phyloP scores from a whole-genome alignment of 2,113 vertebrate genomes.

The Scalopus aquaticus region DNA sequence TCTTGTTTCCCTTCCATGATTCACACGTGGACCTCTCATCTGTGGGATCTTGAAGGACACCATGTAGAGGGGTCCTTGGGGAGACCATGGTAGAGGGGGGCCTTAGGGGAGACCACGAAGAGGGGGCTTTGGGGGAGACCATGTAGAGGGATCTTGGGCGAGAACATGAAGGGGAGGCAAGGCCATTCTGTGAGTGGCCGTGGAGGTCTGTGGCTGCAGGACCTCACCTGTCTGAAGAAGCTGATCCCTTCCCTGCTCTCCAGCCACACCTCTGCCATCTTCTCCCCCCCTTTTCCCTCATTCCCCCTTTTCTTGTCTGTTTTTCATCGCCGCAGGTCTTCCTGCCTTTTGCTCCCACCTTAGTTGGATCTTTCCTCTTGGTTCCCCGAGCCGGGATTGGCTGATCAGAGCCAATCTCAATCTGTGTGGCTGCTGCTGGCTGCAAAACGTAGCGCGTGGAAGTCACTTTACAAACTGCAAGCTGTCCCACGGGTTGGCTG shows the following conservation, averaged over 20 bases:
- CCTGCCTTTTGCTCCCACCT: neutral
- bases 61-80: neutral
- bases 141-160: neutral
- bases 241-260: neutral
- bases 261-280: neutral
- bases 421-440: neutral
- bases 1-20: neutral
- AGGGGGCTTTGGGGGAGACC: neutral
- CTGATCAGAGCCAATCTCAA: neutral
- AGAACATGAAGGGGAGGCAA: neutral
- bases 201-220: neutral
- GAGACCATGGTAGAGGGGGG: neutral
- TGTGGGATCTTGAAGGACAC: neutral
- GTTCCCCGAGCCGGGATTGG: neutral
- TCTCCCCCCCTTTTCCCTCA: rapidly evolving
- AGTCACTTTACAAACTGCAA: neutral
- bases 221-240: neutral
- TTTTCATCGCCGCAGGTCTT: neutral
- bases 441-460: neutral
- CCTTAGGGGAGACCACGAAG: too few relatives aligned
- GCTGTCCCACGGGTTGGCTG: neutral
- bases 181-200: neutral
- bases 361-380: neutral
- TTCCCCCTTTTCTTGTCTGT: neutral
- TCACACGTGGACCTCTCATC: neutral